Evolutionary conservation across 2,888 invertebrate species (phyloP).

Genomic region (Drosophila flavopinicola): DNA sequence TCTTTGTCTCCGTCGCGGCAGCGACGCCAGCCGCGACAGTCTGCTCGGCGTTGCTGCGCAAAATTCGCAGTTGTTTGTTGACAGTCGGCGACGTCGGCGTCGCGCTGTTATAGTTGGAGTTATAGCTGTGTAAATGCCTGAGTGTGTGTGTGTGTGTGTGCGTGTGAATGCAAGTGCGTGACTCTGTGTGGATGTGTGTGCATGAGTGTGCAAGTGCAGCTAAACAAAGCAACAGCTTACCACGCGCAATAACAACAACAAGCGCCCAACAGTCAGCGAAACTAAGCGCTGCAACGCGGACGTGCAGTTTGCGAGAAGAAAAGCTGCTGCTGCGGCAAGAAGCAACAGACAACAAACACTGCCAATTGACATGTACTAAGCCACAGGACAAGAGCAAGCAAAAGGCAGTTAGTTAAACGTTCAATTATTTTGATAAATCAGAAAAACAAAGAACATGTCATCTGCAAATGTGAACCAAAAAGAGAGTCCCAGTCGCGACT

Average conservation of each 20-base stretch:
- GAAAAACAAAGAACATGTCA: conserved; percentile 62
- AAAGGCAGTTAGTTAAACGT: conserved; percentile 6
- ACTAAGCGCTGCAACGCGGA: conserved; percentile 59
- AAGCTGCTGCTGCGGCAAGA: conserved; percentile 15
- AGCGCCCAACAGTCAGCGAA: conserved; percentile 60
- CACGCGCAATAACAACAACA: conserved; percentile 58
- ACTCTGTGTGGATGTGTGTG: conserved; percentile 5
- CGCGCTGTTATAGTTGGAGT: conserved; percentile 48
- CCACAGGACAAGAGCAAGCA: conserved; percentile 9
- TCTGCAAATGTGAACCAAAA: conserved; percentile 75
- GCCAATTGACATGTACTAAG: conserved; percentile 28
- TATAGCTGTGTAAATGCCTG: conserved; percentile 7
- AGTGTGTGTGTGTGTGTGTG: background rate
- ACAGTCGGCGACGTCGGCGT: conserved; percentile 26
- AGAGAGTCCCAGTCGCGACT: conserved; percentile 84
- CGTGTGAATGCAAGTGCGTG: background rate
- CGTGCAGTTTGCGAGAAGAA: conserved; percentile 46
- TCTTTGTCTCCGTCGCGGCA: conserved; percentile 49
- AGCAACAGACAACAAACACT: conserved; percentile 3
- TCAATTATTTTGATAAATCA: too few species aligned
- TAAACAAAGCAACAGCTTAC: conserved; percentile 62
- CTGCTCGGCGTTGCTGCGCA: conserved; percentile 26
- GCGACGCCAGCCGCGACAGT: conserved; percentile 26
- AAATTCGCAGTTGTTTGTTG: conserved; percentile 54
- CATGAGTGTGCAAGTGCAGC: conserved; percentile 56